Evolutionary conservation across 2,797 vertebrate species (phyloP).

Genomic region (Nasua narica): DNA sequence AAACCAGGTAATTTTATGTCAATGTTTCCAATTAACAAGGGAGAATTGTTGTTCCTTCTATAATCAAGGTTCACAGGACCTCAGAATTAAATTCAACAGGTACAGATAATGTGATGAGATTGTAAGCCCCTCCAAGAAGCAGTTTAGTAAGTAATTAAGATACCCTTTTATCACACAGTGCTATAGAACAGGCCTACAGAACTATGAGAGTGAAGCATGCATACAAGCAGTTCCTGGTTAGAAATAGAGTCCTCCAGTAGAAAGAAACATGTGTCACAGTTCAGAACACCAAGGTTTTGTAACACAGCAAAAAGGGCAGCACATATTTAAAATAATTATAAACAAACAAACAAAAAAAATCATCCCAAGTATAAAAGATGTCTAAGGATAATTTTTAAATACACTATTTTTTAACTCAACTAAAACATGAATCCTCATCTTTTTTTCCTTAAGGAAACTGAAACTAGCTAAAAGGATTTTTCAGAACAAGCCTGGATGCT

Average conservation of each 20-base stretch:
- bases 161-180: conserved; percentile 9
- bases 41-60: not conserved
- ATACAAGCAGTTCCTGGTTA: not conserved
- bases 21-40: not conserved
- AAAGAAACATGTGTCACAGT: conserved; percentile 61
- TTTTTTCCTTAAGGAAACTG: not conserved
- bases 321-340: not conserved
- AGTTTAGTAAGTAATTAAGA: not conserved
- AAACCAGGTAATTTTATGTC: not conserved
- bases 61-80: not conserved
- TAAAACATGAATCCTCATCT: not conserved
- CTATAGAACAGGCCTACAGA: conserved; percentile 51
- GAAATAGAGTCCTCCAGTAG: conserved; percentile 77
- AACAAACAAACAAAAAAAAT: not conserved
- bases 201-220: conserved; percentile 11
- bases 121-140: conserved; percentile 47
- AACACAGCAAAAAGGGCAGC: not conserved
- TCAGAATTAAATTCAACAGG: conserved; percentile 41
- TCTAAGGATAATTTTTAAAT: conserved; percentile 8
- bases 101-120: conserved; percentile 44
- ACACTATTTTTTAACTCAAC: conserved; percentile 14
- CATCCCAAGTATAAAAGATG: not conserved
- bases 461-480: conserved; percentile 31
- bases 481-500: not conserved
- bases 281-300: not conserved